Percentiles rank a stretch among this genome's conserved stretches.
Evolutionary conservation across 2,113 vertebrate genomes (phyloP).

Genomic region (Salvator merianae): DNA sequence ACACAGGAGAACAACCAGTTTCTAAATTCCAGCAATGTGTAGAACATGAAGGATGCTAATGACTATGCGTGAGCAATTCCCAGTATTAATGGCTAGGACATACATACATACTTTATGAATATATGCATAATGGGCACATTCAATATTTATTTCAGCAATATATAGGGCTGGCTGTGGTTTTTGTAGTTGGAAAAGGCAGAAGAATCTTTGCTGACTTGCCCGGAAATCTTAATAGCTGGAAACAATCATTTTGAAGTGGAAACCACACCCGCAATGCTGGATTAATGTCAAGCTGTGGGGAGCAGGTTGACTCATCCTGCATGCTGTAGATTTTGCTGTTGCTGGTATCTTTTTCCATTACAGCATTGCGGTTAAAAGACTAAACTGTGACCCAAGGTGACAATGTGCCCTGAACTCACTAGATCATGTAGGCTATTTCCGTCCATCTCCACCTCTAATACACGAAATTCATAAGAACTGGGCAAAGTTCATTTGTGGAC

Average conservation of each 20-base stretch:
- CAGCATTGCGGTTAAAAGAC: background rate
- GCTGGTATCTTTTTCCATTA: background rate
- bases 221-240: background rate
- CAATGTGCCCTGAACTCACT: too few species aligned
- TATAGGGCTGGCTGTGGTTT: slow-evolving; percentile 13
- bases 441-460: too few species aligned
- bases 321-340: background rate
- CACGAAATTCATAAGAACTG: too few species aligned
- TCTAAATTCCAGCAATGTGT: background rate
- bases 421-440: background rate
- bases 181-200: background rate
- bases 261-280: background rate
- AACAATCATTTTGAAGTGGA: slow-evolving; percentile 9
- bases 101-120: slow-evolving; percentile 11
- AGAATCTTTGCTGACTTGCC: background rate
- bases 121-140: slow-evolving; percentile 1
- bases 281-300: background rate
- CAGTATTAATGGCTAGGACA: background rate
- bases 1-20: background rate
- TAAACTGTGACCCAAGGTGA: background rate
- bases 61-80: background rate
- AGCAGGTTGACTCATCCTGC: too few species aligned
- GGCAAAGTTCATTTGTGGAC: too few species aligned
- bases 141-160: slow-evolving; percentile 32
- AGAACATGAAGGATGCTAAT: background rate